Evolutionary conservation across 2,797 vertebrate genomes (phyloP), one percentile per base, ranked within the genome.

Genomic region (Todus mexicanus): DNA sequence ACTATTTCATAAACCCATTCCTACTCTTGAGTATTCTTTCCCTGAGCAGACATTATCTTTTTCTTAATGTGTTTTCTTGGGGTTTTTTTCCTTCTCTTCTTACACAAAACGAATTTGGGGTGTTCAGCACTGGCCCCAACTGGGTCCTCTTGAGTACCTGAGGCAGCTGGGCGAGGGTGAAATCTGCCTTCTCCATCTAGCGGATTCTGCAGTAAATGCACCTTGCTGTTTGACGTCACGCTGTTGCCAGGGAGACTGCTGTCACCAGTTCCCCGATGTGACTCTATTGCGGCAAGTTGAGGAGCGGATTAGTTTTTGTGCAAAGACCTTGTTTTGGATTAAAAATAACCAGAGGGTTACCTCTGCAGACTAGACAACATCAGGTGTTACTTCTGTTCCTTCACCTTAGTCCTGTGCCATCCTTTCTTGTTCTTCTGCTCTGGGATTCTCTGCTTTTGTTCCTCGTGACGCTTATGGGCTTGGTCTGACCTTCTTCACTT

Each of bases 231-330:
- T 98, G 97, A 96, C 97, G 97, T 97, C 96, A 92, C 89, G 26
- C 96, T 94, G 97, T 98, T 98, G 97, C 97, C 94, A 97, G 96
- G 97, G 97, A 95, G 97, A 98, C 94, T 68, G 73, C 78, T 97
- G 97, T 96, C 96, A 97, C 94, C 94, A 83, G 94, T 96, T 95
- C 93, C 96, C 91, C 68, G 82, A 59, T 75, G 94, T 95, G 95
- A 94, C 97, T 97, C 95, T 70, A 57, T 92, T 97, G 97, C 93
- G 68, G 93, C 96, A 97, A 94, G 8, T 81, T 90, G 92, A 95
- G 88, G 97, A 97, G 85, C 94, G 92, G 68, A 38, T 42, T 92
- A 94, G 87, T 47, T 78, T 90, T 94, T 81, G 94, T 96, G 89
- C 92, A 87, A 91, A 85, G 89, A 90, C 94, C 91, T 96, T 94